A percentile compares a stretch with the other conserved stretches of the same genome.
Conservation (phyloP, 30 jellyfish, hydroid and myxozoan genomes). For the Aurelia sp. region DNA sequence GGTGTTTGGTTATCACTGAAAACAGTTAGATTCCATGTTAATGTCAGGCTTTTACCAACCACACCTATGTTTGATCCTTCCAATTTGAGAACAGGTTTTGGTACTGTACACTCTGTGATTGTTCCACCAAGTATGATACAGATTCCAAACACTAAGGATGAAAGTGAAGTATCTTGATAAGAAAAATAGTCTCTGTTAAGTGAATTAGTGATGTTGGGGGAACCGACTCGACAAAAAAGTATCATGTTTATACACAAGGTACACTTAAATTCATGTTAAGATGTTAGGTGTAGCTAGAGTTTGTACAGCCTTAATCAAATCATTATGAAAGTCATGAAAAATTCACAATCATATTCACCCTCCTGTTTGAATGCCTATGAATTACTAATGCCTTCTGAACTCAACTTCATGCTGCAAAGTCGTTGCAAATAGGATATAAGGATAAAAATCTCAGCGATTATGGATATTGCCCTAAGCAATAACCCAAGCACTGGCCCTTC, state of each 20-base stretch:
- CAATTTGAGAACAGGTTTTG: neutral
- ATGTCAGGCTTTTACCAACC: conserved; percentile 16
- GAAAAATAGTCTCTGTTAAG: neutral
- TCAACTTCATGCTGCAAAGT: no score
- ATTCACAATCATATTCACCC: neutral
- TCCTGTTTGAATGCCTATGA: no score
- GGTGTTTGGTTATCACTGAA: neutral
- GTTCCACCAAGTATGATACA: conserved; percentile 11
- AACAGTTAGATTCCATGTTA: conserved; percentile 25
- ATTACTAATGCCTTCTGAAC: no score
- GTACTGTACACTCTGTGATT: neutral
- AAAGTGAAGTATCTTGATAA: neutral
- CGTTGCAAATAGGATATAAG: no score
- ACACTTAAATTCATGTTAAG: no score
- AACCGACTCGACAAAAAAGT: no score
- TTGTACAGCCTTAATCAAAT: neutral
- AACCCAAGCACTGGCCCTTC: no score
- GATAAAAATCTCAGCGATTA: no score
- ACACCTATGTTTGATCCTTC: conserved; percentile 25
- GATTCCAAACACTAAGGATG: neutral
- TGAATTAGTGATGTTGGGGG: no score
- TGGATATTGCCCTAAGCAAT: no score
- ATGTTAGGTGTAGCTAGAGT: neutral
- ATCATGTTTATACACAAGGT: no score
- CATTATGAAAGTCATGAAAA: neutral